Conservation (phyloP, 92 coral and sea anemone genomes). For the Parazoanthus atlanticus region DNA sequence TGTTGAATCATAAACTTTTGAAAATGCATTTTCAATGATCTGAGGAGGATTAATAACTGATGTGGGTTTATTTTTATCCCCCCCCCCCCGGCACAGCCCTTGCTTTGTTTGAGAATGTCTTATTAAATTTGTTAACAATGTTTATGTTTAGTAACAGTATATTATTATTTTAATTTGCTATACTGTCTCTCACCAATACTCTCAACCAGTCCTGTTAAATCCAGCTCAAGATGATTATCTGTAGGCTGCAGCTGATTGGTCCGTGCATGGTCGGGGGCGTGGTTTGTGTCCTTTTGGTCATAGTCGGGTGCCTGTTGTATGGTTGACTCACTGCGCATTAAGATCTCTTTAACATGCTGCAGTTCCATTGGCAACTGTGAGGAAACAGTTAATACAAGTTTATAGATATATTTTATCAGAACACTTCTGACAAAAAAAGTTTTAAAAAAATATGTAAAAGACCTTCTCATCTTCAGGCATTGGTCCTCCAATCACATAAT, state of each 20-base stretch:
- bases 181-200: conserved; percentile 72
- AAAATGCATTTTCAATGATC: too few relatives aligned
- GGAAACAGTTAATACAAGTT: neutral
- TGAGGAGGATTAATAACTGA: too few relatives aligned
- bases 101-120: too few relatives aligned
- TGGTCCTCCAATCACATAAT: conserved; percentile 92
- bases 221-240: conserved; percentile 80
- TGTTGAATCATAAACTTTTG: too few relatives aligned
- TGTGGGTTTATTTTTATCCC: too few relatives aligned
- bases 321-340: conserved; percentile 74
- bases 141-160: too few relatives aligned
- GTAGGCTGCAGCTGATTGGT: conserved; percentile 48
- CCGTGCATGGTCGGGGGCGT: conserved; percentile 37
- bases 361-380: conserved; percentile 93
- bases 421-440: neutral
- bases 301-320: conserved; percentile 43
- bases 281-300: conserved; percentile 29
- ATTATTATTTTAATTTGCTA: too few relatives aligned
- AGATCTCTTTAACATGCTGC: conserved; percentile 88
- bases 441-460: neutral
- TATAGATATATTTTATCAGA: neutral
- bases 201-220: conserved; percentile 93
- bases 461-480: conserved; percentile 97
- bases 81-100: too few relatives aligned
- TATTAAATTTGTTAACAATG: too few relatives aligned